These are phyloP conservation scores for Hydrozoanthus tunicans DNA, from an alignment of 64 coral and sea anemone species.

Conservation along the genomic window DNA sequence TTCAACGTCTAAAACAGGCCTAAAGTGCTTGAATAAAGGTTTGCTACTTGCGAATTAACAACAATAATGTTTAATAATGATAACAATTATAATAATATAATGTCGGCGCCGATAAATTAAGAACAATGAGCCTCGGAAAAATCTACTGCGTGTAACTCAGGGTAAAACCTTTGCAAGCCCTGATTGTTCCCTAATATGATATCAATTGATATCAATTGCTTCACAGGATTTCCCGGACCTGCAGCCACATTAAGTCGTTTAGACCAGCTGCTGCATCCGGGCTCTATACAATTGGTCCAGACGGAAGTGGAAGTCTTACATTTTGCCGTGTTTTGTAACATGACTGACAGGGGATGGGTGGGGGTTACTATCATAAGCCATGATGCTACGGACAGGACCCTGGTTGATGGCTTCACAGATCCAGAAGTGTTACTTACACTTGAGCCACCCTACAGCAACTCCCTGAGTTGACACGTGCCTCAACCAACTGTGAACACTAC, in stretches of 20 bases:
- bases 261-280: conserved; percentile 11
- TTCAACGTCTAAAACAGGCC: no score
- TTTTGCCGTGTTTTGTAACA: conserved; percentile 55
- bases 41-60: no score
- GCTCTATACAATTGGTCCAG: conserved; percentile 43
- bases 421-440: conserved; percentile 28
- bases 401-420: neutral
- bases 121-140: no score
- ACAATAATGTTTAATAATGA: no score
- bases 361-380: conserved; percentile 59
- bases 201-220: no score
- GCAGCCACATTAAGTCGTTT: conserved; percentile 40
- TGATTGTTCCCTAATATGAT: no score
- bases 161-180: no score
- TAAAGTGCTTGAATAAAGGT: no score
- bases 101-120: no score
- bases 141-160: no score
- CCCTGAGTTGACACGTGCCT: conserved; percentile 6
- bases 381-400: conserved; percentile 16
- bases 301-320: neutral
- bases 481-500: conserved; percentile 54
- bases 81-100: no score
- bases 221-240: neutral
- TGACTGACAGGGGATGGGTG: conserved; percentile 48
- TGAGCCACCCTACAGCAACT: conserved; percentile 15